Evolutionary conservation across 2,797 vertebrate genomes (phyloP).

Genomic region (Borostomias antarcticus): DNA sequence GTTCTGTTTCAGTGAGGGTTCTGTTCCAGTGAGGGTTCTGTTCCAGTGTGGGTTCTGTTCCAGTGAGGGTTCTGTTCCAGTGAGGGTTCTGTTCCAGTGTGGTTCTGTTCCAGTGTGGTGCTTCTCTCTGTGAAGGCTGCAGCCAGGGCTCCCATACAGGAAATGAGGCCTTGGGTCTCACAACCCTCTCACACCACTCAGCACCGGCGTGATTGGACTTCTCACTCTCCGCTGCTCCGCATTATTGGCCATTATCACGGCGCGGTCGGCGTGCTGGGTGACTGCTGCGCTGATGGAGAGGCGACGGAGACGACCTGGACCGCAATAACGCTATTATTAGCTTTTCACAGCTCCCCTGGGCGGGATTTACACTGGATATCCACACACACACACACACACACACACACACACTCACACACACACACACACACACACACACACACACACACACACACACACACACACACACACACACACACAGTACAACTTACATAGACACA

Average conservation of each 20-base stretch:
- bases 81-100: too few relatives aligned
- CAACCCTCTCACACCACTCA: conserved; percentile 69
- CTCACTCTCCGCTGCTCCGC: conserved; percentile 72
- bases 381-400: conserved; percentile 63
- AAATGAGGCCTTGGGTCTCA: conserved; percentile 33
- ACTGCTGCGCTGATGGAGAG: conserved; percentile 78
- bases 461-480: too few relatives aligned
- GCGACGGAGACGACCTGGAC: conserved; percentile 74
- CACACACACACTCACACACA: conserved; percentile 11
- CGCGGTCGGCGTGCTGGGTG: conserved; percentile 74
- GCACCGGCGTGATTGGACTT: conserved; percentile 73
- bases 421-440: conserved; percentile 10
- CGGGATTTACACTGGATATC: conserved; percentile 84
- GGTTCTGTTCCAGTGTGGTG: background rate
- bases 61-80: too few relatives aligned
- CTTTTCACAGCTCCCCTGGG: conserved; percentile 77
- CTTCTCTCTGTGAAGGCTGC: conserved; percentile 1
- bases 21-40: too few relatives aligned
- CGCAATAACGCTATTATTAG: conserved; percentile 87
- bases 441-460: conserved; percentile 16
- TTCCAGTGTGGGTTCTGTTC: too few relatives aligned
- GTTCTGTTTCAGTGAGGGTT: too few relatives aligned
- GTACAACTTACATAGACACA: too few relatives aligned
- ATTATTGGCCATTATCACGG: conserved; percentile 85
- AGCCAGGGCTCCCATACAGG: conserved; percentile 54